Evolutionary conservation across 2,888 invertebrate genomes (phyloP).

Genomic region (Lucinisca nassula): DNA sequence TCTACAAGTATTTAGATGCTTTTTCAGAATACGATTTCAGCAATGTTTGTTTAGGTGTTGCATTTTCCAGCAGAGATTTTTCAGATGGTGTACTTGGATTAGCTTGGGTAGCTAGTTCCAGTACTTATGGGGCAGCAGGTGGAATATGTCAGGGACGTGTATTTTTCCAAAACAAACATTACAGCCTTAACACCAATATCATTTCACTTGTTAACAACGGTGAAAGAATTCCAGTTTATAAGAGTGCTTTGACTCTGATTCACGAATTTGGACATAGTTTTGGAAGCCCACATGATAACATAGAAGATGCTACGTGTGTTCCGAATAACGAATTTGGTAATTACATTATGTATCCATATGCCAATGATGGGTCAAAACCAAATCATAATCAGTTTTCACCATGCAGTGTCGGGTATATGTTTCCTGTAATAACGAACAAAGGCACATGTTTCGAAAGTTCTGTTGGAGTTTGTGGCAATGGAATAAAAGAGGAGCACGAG

Average conservation of each 20-base stretch:
- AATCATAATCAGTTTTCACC: conserved; percentile 82
- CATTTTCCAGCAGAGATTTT: conserved; percentile 81
- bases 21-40: conserved; percentile 79
- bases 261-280: conserved; percentile 86
- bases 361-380: conserved; percentile 72
- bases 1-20: conserved; percentile 72
- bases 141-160: conserved; percentile 81
- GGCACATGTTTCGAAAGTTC: conserved; percentile 60
- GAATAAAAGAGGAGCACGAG: conserved; percentile 77
- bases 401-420: conserved; percentile 80
- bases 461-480: conserved; percentile 79
- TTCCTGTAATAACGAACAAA: conserved; percentile 80
- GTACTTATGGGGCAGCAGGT: conserved; percentile 70
- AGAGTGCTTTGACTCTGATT: conserved; percentile 71
- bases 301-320: conserved; percentile 56
- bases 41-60: conserved; percentile 76
- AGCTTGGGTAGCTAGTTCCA: conserved; percentile 81
- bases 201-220: conserved; percentile 75
- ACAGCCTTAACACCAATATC: conserved; percentile 80
- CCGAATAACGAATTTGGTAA: conserved; percentile 74
- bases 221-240: conserved; percentile 66
- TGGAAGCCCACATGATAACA: conserved; percentile 81
- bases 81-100: conserved; percentile 77
- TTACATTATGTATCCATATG: conserved; percentile 81
- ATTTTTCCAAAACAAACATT: conserved; percentile 17